phyloP scores from a whole-genome alignment of 2,888 invertebrate genomes.

The Erebia palarica region DNA sequence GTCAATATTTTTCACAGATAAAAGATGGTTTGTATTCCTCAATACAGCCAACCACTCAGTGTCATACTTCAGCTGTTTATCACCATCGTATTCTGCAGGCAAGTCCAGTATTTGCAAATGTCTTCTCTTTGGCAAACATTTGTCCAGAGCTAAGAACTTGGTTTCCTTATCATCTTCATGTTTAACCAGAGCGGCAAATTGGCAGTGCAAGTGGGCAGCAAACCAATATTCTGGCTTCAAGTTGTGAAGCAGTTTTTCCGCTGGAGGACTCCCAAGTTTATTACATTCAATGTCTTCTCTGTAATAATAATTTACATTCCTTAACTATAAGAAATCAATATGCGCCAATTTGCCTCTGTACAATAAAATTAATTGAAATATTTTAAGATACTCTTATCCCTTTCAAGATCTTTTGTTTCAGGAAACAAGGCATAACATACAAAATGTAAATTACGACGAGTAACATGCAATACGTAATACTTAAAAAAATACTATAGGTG shows the following conservation, averaged over 20 bases:
- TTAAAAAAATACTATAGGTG: too few relatives aligned
- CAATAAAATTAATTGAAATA: too few relatives aligned
- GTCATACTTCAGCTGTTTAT: slow-evolving; percentile 87
- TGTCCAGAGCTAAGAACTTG: slow-evolving; percentile 97
- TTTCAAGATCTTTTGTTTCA: too few relatives aligned
- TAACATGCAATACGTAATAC: too few relatives aligned
- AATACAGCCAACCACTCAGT: slow-evolving; percentile 97
- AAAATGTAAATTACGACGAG: too few relatives aligned
- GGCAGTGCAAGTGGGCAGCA: slow-evolving; percentile 97
- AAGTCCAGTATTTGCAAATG: slow-evolving; percentile 93
- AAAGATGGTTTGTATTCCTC: slow-evolving; percentile 93
- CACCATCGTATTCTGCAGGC: slow-evolving; percentile 78
- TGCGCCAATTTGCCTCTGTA: too few relatives aligned
- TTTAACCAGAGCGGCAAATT: slow-evolving; percentile 94
- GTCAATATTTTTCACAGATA: slow-evolving; percentile 86
- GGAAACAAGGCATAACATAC: too few relatives aligned
- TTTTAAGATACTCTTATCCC: too few relatives aligned
- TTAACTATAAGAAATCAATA: too few relatives aligned
- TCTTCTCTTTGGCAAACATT: slow-evolving; percentile 94
- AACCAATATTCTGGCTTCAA: slow-evolving; percentile 97
- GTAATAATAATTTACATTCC: slow-evolving; percentile 26
- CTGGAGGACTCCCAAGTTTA: slow-evolving; percentile 93
- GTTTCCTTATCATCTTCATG: slow-evolving; percentile 84
- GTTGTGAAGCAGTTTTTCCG: slow-evolving; percentile 89
- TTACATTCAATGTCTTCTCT: slow-evolving; percentile 92